Evolutionary conservation across 2,797 vertebrate species (phyloP).

Genomic region (Etheostoma nigrum): DNA sequence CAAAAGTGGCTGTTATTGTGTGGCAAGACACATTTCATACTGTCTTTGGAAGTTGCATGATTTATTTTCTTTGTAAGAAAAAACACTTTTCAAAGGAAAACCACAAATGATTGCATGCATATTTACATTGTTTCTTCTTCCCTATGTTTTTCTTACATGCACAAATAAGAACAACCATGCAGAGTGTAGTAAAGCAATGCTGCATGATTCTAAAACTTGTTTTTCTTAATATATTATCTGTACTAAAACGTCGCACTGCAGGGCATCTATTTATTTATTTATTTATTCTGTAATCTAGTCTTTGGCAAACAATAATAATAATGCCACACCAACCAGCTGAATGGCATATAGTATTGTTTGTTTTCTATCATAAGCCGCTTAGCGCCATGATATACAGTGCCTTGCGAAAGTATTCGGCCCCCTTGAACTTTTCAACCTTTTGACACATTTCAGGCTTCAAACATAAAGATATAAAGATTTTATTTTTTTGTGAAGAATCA

Average conservation of each 20-base stretch:
- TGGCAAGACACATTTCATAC: constrained; percentile 17
- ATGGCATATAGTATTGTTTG: constrained; percentile 71
- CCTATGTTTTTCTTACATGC: constrained; percentile 6
- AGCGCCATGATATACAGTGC: constrained; percentile 53
- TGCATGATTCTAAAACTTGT: not conserved
- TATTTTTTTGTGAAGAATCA: too few relatives aligned
- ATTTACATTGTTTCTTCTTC: constrained; percentile 14
- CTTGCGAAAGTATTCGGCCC: too few relatives aligned
- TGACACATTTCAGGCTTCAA: too few relatives aligned
- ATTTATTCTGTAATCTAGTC: not conserved
- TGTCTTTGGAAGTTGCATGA: constrained; percentile 16
- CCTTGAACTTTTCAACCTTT: too few relatives aligned
- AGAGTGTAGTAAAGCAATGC: not conserved
- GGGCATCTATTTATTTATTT: not conserved
- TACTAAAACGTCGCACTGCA: not conserved
- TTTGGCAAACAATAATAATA: constrained; percentile 7
- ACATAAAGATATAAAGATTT: too few relatives aligned
- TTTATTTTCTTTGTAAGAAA: constrained; percentile 7
- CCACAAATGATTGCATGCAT: constrained; percentile 4
- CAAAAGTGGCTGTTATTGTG: constrained; percentile 22
- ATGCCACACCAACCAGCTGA: constrained; percentile 37
- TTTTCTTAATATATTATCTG: not conserved
- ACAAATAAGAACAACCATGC: not conserved
- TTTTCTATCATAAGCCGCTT: constrained; percentile 75
- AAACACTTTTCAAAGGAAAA: constrained; percentile 18